phyloP scores from a whole-genome alignment of 1,140 invertebrate species.

The Drosophila busckii region DNA sequence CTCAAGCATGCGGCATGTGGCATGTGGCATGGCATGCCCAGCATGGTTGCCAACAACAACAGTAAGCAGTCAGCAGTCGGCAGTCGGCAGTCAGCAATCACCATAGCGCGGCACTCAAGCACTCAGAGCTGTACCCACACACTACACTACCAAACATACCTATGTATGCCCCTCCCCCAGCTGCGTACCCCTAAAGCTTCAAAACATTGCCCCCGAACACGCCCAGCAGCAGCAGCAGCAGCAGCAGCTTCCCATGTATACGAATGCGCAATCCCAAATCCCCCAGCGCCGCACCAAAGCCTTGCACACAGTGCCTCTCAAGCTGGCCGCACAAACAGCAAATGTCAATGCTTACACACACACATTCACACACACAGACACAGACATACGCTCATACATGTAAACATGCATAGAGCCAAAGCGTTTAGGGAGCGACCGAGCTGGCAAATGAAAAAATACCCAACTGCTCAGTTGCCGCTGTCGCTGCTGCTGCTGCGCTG shows the following conservation, averaged over 20 bases:
- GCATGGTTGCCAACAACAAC: conserved; percentile 3
- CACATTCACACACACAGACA: neutral
- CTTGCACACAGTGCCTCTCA: conserved; percentile 10
- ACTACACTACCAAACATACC: neutral
- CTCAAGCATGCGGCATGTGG: conserved; percentile 51
- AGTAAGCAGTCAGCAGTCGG: conserved; percentile 18
- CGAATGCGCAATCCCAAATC: conserved; percentile 19
- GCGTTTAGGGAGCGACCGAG: neutral
- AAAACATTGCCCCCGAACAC: neutral
- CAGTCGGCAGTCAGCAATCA: conserved; percentile 32
- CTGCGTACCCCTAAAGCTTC: neutral
- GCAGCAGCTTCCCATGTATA: neutral
- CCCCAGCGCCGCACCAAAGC: no score
- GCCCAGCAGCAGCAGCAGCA: neutral
- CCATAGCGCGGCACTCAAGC: conserved; percentile 21
- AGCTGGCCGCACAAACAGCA: conserved; percentile 24
- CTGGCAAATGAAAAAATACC: neutral
- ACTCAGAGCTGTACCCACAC: conserved; percentile 7
- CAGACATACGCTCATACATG: no score
- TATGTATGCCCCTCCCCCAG: neutral
- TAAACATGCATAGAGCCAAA: no score
- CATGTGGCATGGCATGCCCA: conserved; percentile 47
- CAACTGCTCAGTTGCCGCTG: no score
- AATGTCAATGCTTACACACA: conserved; percentile 34
- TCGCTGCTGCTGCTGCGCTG: no score